Conservation (phyloP, 2,797 vertebrate genomes). For the Scarus forsteni region DNA sequence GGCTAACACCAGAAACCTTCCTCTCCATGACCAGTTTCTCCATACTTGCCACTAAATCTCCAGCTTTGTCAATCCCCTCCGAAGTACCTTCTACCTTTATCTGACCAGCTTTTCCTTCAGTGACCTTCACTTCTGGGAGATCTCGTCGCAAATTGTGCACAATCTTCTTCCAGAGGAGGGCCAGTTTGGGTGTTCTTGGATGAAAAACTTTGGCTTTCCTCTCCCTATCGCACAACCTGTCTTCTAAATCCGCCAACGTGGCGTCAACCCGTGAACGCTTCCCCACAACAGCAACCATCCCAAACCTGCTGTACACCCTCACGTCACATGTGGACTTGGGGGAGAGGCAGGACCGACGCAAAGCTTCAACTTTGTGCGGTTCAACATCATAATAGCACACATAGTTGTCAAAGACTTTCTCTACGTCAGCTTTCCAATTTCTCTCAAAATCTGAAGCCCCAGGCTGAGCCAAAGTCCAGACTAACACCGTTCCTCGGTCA, state of each 20-base stretch:
- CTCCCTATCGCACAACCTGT: background rate
- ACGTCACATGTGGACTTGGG: background rate
- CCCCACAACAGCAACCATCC: constrained; percentile 64
- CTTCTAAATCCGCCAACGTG: constrained; percentile 27
- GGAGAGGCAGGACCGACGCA: constrained; percentile 9
- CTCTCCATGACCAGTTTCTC: constrained; percentile 38
- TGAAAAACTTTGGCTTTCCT: constrained; percentile 18
- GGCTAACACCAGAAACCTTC: constrained; percentile 38
- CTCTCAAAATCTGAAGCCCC: background rate
- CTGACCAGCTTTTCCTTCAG: constrained; percentile 6
- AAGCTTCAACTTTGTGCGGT: constrained; percentile 40
- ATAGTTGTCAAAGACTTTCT: constrained; percentile 52
- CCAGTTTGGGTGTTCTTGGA: constrained; percentile 40
- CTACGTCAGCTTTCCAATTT: constrained; percentile 47
- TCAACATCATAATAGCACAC: constrained; percentile 55
- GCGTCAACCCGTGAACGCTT: constrained; percentile 28
- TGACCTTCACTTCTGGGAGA: constrained; percentile 27
- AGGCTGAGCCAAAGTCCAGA: constrained; percentile 13
- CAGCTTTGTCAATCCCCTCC: constrained; percentile 37
- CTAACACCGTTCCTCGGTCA: constrained; percentile 39
- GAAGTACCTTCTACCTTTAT: constrained; percentile 44
- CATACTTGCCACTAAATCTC: constrained; percentile 9
- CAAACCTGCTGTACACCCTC: constrained; percentile 48
- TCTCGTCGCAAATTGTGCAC: constrained; percentile 16
- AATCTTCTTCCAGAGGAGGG: constrained; percentile 43